Conservation (phyloP, 23 tunicate species). For the Diplosoma virens region DNA sequence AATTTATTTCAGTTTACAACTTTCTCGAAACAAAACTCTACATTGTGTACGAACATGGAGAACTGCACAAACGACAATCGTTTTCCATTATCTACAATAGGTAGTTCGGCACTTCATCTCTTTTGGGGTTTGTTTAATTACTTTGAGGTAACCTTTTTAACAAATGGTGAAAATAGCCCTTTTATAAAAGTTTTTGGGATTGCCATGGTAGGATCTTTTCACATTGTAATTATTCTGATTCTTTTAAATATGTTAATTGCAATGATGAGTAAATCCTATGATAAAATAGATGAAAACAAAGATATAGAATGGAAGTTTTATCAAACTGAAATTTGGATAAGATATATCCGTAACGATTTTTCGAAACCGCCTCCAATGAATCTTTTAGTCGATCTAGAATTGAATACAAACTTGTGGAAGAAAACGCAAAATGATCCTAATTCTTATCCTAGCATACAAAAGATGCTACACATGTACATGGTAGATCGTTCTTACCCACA, state of each 20-base stretch:
- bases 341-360: conserved; percentile 7
- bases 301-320: conserved; percentile 14
- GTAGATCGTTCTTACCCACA: too few species aligned
- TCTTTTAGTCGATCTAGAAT: not conserved
- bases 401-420: too few species aligned
- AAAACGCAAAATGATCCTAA: too few species aligned
- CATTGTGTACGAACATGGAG: too few species aligned
- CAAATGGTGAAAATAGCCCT: not conserved
- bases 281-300: not conserved
- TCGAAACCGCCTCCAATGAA: conserved; percentile 10
- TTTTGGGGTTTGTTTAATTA: conserved; percentile 9
- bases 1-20: too few species aligned
- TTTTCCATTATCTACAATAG: too few species aligned
- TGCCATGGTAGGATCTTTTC: not conserved
- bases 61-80: too few species aligned
- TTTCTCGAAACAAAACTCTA: too few species aligned
- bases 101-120: too few species aligned
- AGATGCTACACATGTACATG: too few species aligned
- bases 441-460: too few species aligned
- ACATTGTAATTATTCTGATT: not conserved
- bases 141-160: not conserved
- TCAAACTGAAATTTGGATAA: not conserved
- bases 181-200: not conserved
- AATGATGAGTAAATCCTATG: conserved; percentile 14
- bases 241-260: conserved; percentile 14